Base-by-base conservation (phyloP, 2,888 invertebrate genomes). In the Pollenia labialis region DNA sequence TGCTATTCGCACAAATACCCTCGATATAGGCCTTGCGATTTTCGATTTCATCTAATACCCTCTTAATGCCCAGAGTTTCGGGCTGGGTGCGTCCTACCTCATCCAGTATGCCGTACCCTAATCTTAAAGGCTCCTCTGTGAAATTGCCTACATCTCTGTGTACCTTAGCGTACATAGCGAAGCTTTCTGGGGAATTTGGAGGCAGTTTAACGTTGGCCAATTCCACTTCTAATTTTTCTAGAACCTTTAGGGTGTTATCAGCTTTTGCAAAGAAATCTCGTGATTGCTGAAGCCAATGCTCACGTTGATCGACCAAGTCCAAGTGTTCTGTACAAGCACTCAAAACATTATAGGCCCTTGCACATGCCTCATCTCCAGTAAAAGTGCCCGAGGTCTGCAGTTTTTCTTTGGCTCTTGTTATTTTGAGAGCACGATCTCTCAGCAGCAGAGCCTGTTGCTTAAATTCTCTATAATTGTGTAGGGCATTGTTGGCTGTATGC, bases 321-420 rank as follows among this genome's bases (percentile, higher is more conserved):
- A 96, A 94, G 90, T 97, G 97, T 91, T 96, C 96, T 40, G 96
- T 95, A 32, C 96, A 95, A 4, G 94, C 93, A 82, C 95, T 95
- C 42, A 96, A 94, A 68, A 96, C 94, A 56, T 94, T 94, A 90
- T 96, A 96, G 6, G 96, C 95, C 89, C 95, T 95, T 69, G 95
- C 94, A 74, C 95, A 95, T 1, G 95, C 96, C 90, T 96, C 95
- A 89, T 96, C 95, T 4, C 96, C 95, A 32, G 95, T 96, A 90
- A 96, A 95, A 90, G 96, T 95, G 46, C 96, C 96, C 4, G 95
- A 94, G 32, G 95, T 94, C 62, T 96, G 95, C 82, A 97, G 94
- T 90, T 96, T 96, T 92, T 97, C 97, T 16, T 97, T 97, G 54
- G 96, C 96, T 90, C 96, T 95, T 32, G 97, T 96, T 89, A 97